These are phyloP conservation scores for Haplochromis burtoni DNA, from an alignment of 2,113 vertebrate genomes.

Conservation along the genomic window DNA sequence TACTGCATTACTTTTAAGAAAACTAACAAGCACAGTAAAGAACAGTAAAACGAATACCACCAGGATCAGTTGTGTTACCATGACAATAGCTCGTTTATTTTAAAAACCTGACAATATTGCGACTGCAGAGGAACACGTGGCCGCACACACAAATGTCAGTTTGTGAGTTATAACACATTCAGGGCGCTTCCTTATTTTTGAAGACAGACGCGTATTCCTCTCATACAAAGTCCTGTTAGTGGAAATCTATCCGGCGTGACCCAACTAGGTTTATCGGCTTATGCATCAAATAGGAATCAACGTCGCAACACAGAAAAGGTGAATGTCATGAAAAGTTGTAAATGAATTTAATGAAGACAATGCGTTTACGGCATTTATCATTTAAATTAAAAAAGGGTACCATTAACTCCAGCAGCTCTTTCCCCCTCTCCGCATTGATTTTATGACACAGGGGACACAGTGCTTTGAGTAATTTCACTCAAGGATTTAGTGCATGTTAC, in stretches of 20 bases:
- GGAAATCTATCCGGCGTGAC: not conserved
- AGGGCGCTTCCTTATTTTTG: conserved; percentile 7
- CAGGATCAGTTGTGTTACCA: not conserved
- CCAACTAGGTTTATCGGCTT: not conserved
- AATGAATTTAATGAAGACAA: conserved; percentile 30
- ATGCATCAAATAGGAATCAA: not conserved
- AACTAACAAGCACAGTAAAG: not conserved
- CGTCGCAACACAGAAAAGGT: not conserved
- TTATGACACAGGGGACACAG: conserved; percentile 40
- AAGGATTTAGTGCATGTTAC: conserved; percentile 55
- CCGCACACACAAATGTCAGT: not conserved
- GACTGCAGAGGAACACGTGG: not conserved
- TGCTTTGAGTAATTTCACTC: conserved; percentile 55
- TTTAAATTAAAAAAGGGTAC: conserved; percentile 23
- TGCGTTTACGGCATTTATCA: conserved; percentile 5
- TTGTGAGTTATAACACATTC: conserved; percentile 8
- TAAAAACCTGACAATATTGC: conserved; percentile 7
- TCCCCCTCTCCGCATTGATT: conserved; percentile 38
- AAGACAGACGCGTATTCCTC: conserved; percentile 22
- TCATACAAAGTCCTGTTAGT: not conserved
- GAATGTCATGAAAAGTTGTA: not conserved
- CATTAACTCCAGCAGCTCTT: not conserved
- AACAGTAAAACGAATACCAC: not conserved
- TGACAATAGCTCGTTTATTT: conserved; percentile 16
- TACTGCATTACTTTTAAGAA: not conserved